Evolutionary conservation across 2,797 vertebrate genomes (phyloP).

Genomic region (Botia kubotai): DNA sequence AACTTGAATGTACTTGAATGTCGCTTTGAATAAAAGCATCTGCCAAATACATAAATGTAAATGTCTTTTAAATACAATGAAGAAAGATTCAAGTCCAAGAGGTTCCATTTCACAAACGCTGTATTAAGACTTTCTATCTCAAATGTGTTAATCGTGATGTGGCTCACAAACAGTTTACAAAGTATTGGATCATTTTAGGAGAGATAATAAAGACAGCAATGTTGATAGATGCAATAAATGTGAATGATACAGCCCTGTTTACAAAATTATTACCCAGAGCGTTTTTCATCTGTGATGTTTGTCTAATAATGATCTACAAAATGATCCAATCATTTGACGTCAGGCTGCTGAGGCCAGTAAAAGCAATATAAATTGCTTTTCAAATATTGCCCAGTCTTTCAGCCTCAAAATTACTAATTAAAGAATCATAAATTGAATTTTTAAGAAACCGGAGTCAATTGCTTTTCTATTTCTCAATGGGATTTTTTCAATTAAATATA

Average conservation of each 20-base stretch:
- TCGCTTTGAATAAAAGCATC: too few species aligned
- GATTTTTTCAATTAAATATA: not conserved
- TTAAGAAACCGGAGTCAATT: not conserved
- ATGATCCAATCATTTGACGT: conserved; percentile 11
- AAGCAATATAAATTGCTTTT: not conserved
- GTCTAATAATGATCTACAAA: not conserved
- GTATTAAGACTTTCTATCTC: not conserved
- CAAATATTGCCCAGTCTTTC: not conserved
- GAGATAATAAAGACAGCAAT: not conserved
- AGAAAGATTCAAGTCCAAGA: not conserved
- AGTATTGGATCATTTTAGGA: not conserved
- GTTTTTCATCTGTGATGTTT: not conserved
- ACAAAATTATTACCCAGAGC: conserved; percentile 4
- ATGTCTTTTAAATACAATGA: too few species aligned
- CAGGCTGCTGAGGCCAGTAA: not conserved
- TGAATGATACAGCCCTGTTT: conserved; percentile 1
- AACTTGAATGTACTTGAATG: too few species aligned
- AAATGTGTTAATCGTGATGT: not conserved
- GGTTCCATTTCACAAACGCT: not conserved
- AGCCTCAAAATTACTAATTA: not conserved
- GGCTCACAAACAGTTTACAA: not conserved
- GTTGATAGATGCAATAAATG: conserved; percentile 3
- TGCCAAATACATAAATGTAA: too few species aligned
- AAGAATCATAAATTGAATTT: not conserved
- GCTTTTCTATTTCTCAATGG: not conserved